These are phyloP conservation scores for Syrrhaptes paradoxus DNA, from an alignment of 2,113 vertebrate genomes.

Conservation along the genomic window DNA sequence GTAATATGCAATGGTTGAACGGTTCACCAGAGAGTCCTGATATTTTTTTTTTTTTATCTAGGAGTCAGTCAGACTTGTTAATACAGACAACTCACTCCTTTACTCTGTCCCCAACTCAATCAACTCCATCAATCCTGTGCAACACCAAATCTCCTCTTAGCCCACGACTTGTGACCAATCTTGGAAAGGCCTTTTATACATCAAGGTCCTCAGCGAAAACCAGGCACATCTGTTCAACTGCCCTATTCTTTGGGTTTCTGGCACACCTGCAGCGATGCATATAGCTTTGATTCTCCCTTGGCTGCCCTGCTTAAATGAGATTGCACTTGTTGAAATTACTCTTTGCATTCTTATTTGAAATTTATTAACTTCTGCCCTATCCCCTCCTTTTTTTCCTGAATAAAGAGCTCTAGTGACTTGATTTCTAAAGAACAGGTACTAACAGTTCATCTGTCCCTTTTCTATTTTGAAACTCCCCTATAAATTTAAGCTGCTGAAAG, in stretches of 20 bases:
- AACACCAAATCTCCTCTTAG: not conserved
- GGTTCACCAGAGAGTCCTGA: not conserved
- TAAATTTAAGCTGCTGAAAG: not conserved
- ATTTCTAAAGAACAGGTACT: not conserved
- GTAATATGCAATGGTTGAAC: not conserved
- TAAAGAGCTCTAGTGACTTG: not conserved
- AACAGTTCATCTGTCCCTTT: not conserved
- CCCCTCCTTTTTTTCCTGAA: not conserved
- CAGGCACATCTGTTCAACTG: not conserved
- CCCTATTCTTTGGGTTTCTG: not conserved
- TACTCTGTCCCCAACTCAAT: not conserved
- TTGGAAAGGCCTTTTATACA: not conserved
- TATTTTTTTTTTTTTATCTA: not conserved
- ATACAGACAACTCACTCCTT: not conserved
- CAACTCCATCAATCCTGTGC: not conserved
- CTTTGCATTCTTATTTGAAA: not conserved
- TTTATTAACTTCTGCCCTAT: not conserved
- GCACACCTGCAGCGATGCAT: not conserved
- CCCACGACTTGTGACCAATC: rapidly evolving
- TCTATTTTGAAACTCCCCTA: not conserved
- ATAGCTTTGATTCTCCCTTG: not conserved
- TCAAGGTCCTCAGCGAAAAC: not conserved
- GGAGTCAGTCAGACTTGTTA: not conserved
- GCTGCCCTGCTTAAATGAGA: not conserved
- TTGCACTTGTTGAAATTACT: not conserved